phyloP scores from a whole-genome alignment of 1,140 invertebrate species.

The Drosophila aff. region DNA sequence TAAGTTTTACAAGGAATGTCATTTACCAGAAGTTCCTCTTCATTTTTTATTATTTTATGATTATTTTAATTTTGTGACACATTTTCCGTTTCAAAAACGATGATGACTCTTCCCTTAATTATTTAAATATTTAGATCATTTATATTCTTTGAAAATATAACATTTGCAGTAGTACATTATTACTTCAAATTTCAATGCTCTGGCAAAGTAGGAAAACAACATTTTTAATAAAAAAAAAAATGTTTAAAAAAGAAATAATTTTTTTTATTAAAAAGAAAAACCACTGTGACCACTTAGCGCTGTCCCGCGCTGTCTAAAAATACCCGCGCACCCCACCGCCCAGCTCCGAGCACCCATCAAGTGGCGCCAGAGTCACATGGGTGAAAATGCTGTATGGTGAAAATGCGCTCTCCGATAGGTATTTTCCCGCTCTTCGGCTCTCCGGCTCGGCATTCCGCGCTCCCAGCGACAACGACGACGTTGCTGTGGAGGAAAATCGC shows the following conservation, averaged over 20 bases:
- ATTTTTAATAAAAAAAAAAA: neutral
- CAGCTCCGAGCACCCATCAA: conserved; percentile 54
- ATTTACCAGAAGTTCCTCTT: too few species aligned
- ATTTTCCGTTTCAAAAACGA: neutral
- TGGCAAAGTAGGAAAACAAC: too few species aligned
- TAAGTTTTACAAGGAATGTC: too few species aligned
- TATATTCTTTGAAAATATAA: too few species aligned
- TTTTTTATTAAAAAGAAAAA: too few species aligned
- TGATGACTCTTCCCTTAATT: too few species aligned
- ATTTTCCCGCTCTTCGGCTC: conserved; percentile 29
- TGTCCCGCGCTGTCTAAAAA: conserved; percentile 72
- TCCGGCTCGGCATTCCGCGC: conserved; percentile 16
- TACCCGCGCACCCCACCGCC: conserved; percentile 49
- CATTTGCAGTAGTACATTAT: neutral
- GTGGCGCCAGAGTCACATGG: conserved; percentile 71
- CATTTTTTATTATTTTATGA: neutral
- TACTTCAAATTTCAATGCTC: neutral
- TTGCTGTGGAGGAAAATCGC: conserved; percentile 46
- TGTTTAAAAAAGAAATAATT: neutral
- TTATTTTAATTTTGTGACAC: neutral
- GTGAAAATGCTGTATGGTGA: conserved; percentile 59
- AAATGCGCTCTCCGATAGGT: conserved; percentile 26
- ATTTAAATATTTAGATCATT: too few species aligned
- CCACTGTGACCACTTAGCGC: conserved; percentile 58
- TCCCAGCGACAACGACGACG: conserved; percentile 15